These are phyloP conservation scores for Dryocosmus kuriphilus DNA, from an alignment of 2,888 invertebrate species.

Conservation along the genomic window DNA sequence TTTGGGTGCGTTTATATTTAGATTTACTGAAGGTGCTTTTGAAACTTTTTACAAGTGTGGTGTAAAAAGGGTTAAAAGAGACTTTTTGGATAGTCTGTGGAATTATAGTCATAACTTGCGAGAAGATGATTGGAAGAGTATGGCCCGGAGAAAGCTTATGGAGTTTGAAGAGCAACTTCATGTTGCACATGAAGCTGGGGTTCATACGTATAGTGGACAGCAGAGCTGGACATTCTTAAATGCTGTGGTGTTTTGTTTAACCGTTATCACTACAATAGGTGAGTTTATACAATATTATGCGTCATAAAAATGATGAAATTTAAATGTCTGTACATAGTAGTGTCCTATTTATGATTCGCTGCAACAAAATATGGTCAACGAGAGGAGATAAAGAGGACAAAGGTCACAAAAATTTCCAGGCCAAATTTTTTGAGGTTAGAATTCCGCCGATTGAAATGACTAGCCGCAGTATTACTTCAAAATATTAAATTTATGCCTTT, in stretches of 20 bases:
- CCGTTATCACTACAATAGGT: slow-evolving; percentile 94
- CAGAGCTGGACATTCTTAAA: slow-evolving; percentile 93
- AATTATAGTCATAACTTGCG: slow-evolving; percentile 88
- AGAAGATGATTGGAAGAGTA: slow-evolving; percentile 94
- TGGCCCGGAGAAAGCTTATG: slow-evolving; percentile 88
- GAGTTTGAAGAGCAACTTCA: slow-evolving; percentile 93
- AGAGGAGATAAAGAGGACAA: too few species aligned
- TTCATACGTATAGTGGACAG: slow-evolving; percentile 90
- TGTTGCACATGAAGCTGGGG: slow-evolving; percentile 89
- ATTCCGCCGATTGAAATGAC: too few species aligned
- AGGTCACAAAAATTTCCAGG: too few species aligned
- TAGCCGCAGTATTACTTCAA: too few species aligned
- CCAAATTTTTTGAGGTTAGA: too few species aligned
- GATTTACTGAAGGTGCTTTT: slow-evolving; percentile 90
- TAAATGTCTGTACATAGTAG: too few species aligned
- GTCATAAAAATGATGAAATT: too few species aligned
- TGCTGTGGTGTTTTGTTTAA: slow-evolving; percentile 91
- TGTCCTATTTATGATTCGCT: too few species aligned
- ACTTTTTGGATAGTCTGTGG: slow-evolving; percentile 92
- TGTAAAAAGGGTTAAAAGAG: slow-evolving; percentile 90
- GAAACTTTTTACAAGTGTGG: slow-evolving; percentile 93
- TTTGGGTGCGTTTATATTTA: slow-evolving; percentile 88
- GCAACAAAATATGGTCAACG: too few species aligned
- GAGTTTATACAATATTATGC: slow-evolving; percentile 73
- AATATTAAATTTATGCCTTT: too few species aligned